These are phyloP conservation scores for Eublepharis macularius DNA, from an alignment of 2,113 vertebrate genomes.

Conservation along the genomic window DNA sequence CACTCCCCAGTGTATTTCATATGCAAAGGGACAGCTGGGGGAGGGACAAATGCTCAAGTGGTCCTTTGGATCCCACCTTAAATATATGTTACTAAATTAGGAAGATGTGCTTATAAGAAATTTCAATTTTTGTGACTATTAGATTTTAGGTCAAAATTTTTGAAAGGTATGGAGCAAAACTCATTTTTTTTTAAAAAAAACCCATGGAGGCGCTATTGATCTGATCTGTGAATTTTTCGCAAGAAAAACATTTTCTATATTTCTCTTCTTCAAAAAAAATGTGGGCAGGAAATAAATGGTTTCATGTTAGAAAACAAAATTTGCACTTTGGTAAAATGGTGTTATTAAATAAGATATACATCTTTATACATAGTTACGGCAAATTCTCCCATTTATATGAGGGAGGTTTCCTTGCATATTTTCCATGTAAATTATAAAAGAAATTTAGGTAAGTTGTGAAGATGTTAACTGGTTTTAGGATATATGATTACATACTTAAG, in stretches of 20 bases:
- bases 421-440: slow-evolving; percentile 66
- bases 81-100: not conserved
- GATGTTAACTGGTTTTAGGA: slow-evolving; percentile 50
- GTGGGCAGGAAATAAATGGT: slow-evolving; percentile 59
- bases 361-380: slow-evolving; percentile 68
- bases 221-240: slow-evolving; percentile 38
- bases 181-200: slow-evolving; percentile 13
- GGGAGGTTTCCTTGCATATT: slow-evolving; percentile 73
- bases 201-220: slow-evolving; percentile 14
- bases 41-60: not conserved
- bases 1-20: not conserved
- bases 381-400: slow-evolving; percentile 74
- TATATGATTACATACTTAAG: slow-evolving; percentile 35
- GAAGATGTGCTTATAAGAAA: not conserved
- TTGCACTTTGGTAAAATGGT: slow-evolving; percentile 63
- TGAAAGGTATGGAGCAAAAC: slow-evolving; percentile 22
- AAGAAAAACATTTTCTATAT: slow-evolving; percentile 11
- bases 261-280: slow-evolving; percentile 38
- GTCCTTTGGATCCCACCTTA: not conserved
- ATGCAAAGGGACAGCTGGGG: not conserved
- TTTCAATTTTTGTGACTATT: not conserved
- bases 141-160: slow-evolving; percentile 1
- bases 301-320: slow-evolving; percentile 72
- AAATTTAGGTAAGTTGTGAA: slow-evolving; percentile 70
- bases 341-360: slow-evolving; percentile 64